A percentile compares a stretch with the other conserved stretches of the same genome.
Conservation (phyloP, 1,140 invertebrate genomes). For the Agrypnia vestita region DNA sequence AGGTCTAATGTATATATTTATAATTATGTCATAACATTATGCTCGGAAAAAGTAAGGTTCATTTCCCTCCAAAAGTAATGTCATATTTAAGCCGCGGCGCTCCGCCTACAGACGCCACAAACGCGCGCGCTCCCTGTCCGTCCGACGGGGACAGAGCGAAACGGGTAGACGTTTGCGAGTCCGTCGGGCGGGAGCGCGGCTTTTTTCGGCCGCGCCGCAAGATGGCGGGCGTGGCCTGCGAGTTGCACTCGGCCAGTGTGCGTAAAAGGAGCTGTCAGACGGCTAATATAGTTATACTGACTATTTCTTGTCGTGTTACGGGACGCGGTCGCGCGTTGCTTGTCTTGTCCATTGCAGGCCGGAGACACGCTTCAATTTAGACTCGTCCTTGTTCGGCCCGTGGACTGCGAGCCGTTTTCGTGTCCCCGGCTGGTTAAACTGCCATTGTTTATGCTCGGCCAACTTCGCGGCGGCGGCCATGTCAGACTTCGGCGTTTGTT, state of each 20-base stretch:
- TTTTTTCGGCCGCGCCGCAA: background rate
- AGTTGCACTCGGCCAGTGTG: background rate
- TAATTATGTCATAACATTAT: conserved; percentile 10
- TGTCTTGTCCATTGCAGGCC: background rate
- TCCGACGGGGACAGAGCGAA: background rate
- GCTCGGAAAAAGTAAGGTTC: conserved; percentile 11
- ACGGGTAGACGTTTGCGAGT: background rate
- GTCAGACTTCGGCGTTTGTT: no score
- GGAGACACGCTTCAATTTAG: conserved; percentile 20
- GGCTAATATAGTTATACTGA: conserved; percentile 44
- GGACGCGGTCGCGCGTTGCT: conserved; percentile 12
- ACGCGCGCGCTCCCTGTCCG: background rate
- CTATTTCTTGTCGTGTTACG: conserved; percentile 33
- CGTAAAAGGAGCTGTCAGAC: conserved; percentile 31
- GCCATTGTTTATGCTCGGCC: background rate
- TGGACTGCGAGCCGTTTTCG: background rate
- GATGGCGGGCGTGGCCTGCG: conserved; percentile 36
- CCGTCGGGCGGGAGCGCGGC: background rate
- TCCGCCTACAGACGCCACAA: conserved; percentile 10
- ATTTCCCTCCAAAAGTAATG: conserved; percentile 44
- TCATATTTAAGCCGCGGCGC: conserved; percentile 38
- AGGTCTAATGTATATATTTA: background rate
- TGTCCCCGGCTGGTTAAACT: background rate
- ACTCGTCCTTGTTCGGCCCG: conserved; percentile 3
- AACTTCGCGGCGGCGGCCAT: no score